phyloP scores from a whole-genome alignment of 64 coral and sea anemone genomes.

The Stichodactyla mertensii region DNA sequence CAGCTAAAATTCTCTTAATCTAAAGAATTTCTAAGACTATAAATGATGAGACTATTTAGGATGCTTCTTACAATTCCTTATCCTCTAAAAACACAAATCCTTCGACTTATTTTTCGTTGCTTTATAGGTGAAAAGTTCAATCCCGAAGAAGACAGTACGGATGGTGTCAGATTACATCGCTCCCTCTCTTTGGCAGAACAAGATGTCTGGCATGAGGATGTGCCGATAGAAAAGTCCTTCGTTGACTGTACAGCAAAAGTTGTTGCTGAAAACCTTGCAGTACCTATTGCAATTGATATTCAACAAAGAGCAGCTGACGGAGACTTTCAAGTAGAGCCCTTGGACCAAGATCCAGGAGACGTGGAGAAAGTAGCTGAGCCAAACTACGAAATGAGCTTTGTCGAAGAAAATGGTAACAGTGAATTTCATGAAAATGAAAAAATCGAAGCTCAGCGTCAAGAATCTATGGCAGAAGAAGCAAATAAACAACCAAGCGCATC shows the following conservation, averaged over 20 bases:
- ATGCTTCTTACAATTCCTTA: too few species aligned
- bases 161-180: background rate
- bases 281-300: background rate
- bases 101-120: background rate
- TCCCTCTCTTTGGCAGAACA: background rate
- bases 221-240: background rate
- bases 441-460: background rate
- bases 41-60: too few species aligned
- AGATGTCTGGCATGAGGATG: background rate
- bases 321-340: background rate
- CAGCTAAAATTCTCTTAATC: too few species aligned
- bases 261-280: background rate
- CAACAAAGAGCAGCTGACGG: background rate
- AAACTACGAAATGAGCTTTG: background rate
- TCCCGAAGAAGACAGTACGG: background rate
- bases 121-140: constrained; percentile 8
- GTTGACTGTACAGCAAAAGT: background rate
- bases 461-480: background rate
- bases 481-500: background rate
- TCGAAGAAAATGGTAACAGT: background rate
- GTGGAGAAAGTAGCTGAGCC: background rate
- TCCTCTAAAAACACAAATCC: too few species aligned
- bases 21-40: too few species aligned
- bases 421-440: background rate
- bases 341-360: background rate